Base-by-base conservation (phyloP, 1,140 invertebrate genomes). In the Aphelinus certus region DNA sequence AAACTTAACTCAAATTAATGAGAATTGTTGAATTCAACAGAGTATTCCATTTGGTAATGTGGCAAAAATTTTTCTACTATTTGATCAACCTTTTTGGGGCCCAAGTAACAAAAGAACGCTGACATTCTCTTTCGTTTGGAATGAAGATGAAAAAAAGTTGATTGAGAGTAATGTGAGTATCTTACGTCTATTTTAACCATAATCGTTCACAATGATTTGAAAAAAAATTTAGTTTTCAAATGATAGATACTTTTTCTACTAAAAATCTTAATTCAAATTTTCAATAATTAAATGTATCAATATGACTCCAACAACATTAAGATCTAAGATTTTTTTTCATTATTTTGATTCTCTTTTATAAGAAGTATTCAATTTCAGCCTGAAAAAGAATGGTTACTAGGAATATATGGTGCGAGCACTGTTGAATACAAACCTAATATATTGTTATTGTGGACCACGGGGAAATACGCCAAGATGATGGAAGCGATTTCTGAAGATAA, bases 41-140 rank as follows among this genome's bases (percentile, higher is more conserved):
- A 80, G 84, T 66, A 79, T 91, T 57, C 89, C 86, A 4, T 90
- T 91, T 83, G 91, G 91, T 42, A 88, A 85, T 10, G 89, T 92
- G 0, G 86, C 91, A 76, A 92, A 92, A 83, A 92, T 97, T 72
- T 94, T 93, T 79, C 81, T 94, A 48, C 89, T 92, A 77, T 94
- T 92, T 80, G 82, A 88, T 0, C 81, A 88, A 48, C 85, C 88
- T 3, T 93, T 92, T 88, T 92, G 92, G 90, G 88, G 90, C 0
- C 60, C 67, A 42, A 45, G 42, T 26, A 80, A 88, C 46, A 81
- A 88, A 45, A 82, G 79, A 2, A 87, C 86, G 89, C 91, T 76
- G 85, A 83, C 47, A 84, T 90, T 49, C 74, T 7, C 46, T 5
- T 71, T 71, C 46, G n/a, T 91, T 3, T 91, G 90, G 90, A 84